Conservation (phyloP, 1,140 invertebrate species). For the Ostrea edulis region DNA sequence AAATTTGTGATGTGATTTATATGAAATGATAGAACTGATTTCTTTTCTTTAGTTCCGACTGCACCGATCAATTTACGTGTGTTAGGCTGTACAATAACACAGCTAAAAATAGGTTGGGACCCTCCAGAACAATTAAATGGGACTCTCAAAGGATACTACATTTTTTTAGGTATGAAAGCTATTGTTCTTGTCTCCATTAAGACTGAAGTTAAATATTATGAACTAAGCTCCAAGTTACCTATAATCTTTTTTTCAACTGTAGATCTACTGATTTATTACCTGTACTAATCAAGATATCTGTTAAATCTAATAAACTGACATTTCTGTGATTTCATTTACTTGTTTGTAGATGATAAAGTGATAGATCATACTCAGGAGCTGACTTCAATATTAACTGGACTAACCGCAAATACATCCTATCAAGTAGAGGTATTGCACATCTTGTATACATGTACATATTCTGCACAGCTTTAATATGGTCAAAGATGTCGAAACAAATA, state of each 20-base stretch:
- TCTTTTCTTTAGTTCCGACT: constrained; percentile 65
- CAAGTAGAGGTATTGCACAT: constrained; percentile 68
- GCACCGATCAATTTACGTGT: constrained; percentile 71
- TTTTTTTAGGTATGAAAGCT: constrained; percentile 70
- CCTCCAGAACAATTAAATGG: constrained; percentile 72
- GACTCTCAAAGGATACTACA: constrained; percentile 73
- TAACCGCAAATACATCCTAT: constrained; percentile 74
- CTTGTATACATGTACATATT: no score
- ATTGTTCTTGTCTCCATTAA: background rate
- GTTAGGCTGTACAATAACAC: constrained; percentile 74
- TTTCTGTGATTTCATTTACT: no score
- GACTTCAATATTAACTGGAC: constrained; percentile 73
- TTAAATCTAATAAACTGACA: background rate
- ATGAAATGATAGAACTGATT: no score
- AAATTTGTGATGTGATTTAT: no score
- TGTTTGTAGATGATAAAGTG: constrained; percentile 59
- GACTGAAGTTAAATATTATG: no score
- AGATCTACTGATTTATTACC: no score
- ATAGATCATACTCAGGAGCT: constrained; percentile 73
- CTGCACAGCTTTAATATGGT: no score
- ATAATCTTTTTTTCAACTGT: no score
- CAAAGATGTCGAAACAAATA: no score
- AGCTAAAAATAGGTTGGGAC: constrained; percentile 77
- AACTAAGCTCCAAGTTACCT: no score
- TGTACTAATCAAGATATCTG: background rate